Evolutionary conservation across 2,113 vertebrate species (phyloP).

Genomic region (Scalopus aquaticus): DNA sequence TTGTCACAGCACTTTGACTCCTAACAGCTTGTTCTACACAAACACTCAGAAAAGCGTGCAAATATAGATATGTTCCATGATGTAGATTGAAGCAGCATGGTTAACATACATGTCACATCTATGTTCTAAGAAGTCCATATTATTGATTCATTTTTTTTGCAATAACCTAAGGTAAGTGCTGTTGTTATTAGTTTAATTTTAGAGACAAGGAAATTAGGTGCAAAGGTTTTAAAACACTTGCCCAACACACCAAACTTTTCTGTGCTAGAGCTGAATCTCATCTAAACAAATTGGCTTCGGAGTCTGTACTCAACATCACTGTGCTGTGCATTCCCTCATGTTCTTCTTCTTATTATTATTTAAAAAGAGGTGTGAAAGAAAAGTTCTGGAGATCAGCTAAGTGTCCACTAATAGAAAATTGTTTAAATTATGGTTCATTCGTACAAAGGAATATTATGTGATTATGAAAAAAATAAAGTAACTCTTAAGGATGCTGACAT

Average conservation of each 20-base stretch:
- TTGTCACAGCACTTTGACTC: background rate
- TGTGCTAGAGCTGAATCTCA: background rate
- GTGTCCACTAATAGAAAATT: background rate
- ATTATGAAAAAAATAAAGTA: background rate
- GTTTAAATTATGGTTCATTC: background rate
- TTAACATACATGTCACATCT: background rate
- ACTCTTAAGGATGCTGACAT: background rate
- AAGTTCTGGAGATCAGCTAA: background rate
- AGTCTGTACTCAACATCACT: background rate
- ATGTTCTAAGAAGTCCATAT: background rate
- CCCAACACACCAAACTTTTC: background rate
- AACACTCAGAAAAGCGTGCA: background rate
- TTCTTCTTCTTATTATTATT: background rate
- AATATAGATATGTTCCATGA: background rate
- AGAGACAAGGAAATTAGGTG: background rate
- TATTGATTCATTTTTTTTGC: background rate
- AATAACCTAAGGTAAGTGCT: background rate
- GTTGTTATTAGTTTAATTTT: background rate
- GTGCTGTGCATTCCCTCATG: background rate
- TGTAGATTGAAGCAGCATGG: background rate
- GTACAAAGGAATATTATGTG: background rate
- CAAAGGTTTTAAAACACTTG: background rate
- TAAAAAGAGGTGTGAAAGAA: background rate
- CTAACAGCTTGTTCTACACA: background rate
- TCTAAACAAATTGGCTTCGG: background rate